Evolutionary conservation across 2,888 invertebrate species (phyloP).

Genomic region (Pristionchus entomophagus): DNA sequence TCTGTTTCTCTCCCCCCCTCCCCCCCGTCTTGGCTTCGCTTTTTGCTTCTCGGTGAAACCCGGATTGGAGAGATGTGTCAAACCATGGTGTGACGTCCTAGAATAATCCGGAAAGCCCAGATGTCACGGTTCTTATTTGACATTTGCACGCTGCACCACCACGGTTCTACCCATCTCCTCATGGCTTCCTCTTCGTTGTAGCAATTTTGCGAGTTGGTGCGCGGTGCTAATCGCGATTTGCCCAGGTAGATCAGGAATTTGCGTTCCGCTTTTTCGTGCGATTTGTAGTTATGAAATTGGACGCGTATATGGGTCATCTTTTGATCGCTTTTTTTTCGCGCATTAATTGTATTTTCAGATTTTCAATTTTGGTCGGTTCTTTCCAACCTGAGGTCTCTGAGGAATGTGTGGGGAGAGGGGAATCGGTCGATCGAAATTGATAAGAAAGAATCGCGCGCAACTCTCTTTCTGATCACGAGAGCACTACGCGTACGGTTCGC

Average conservation of each 20-base stretch:
- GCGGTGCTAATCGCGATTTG: too few species aligned
- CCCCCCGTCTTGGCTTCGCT: background rate
- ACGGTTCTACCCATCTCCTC: too few species aligned
- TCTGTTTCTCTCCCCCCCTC: background rate
- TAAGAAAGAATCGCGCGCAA: conserved; percentile 12
- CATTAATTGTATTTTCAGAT: too few species aligned
- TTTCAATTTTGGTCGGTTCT: too few species aligned
- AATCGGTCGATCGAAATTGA: conserved; percentile 22
- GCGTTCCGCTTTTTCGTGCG: too few species aligned
- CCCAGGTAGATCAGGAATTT: too few species aligned
- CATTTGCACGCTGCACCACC: background rate
- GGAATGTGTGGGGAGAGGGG: background rate
- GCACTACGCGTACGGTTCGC: background rate
- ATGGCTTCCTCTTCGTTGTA: too few species aligned
- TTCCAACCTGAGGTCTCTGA: background rate
- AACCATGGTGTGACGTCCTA: background rate
- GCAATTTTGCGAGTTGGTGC: too few species aligned
- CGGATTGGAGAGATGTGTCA: background rate
- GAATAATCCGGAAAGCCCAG: background rate
- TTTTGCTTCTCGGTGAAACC: background rate
- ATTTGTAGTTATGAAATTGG: too few species aligned
- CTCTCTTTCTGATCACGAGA: background rate
- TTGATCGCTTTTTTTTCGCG: too few species aligned
- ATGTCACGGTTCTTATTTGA: background rate
- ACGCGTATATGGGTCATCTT: too few species aligned